A percentile compares a stretch with the other conserved stretches of the same genome.
These are phyloP conservation scores for Columba livia DNA, from an alignment of 2,113 vertebrate genomes.

Conservation along the genomic window DNA sequence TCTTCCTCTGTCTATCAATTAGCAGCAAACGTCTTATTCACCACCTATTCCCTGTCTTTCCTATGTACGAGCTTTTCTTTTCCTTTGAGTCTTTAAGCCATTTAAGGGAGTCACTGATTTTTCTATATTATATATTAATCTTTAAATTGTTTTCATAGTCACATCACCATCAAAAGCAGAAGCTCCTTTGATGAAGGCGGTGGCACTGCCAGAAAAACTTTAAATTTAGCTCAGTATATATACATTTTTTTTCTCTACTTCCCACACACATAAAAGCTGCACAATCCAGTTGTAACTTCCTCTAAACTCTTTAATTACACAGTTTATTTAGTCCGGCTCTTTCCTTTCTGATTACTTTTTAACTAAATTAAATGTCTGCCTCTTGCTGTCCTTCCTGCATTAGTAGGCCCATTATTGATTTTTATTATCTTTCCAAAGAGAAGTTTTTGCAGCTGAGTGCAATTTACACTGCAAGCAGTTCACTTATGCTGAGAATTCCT, in stretches of 20 bases:
- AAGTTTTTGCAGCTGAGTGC: constrained; percentile 25
- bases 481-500: constrained; percentile 9
- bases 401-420: constrained; percentile 60
- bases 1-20: constrained; percentile 39
- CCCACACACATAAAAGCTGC: constrained; percentile 31
- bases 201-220: constrained; percentile 24
- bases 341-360: constrained; percentile 45
- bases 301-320: constrained; percentile 65
- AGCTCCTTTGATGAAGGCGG: constrained; percentile 51
- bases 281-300: constrained; percentile 41
- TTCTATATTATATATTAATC: constrained; percentile 7
- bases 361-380: constrained; percentile 53
- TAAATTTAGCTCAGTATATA: constrained; percentile 55
- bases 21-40: constrained; percentile 12
- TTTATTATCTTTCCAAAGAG: constrained; percentile 59
- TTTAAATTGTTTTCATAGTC: constrained; percentile 51
- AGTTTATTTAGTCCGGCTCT: constrained; percentile 67
- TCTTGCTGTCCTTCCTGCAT: constrained; percentile 60
- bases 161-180: constrained; percentile 48
- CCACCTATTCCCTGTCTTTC: not conserved
- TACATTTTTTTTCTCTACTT: constrained; percentile 40
- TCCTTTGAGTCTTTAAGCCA: not conserved
- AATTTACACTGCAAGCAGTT: constrained; percentile 20
- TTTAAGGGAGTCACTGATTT: constrained; percentile 2
- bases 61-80: not conserved